Evolutionary conservation across 2,113 vertebrate species (phyloP).

Genomic region (Polypterus bichir): DNA sequence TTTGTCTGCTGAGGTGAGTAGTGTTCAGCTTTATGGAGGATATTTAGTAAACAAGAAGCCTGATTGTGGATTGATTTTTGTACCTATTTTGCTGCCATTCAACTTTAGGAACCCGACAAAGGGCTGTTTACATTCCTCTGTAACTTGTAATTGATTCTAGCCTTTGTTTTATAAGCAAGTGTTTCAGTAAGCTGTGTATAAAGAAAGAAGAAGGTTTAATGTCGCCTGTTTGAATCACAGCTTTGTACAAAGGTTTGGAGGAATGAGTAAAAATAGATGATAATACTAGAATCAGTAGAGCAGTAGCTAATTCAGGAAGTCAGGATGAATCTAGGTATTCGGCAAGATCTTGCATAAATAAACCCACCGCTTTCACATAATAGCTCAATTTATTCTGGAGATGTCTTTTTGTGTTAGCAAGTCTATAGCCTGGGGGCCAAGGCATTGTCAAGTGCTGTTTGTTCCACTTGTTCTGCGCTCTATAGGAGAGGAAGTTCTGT

Average conservation of each 20-base stretch:
- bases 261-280: background rate
- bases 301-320: conserved; percentile 9
- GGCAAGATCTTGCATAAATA: background rate
- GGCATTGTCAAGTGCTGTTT: conserved; percentile 6
- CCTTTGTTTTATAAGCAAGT: background rate
- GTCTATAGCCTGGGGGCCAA: background rate
- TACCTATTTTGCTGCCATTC: too few species aligned
- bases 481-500: background rate
- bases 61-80: too few species aligned
- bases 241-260: background rate
- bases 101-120: background rate
- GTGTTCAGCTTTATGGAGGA: too few species aligned
- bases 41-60: too few species aligned
- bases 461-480: background rate
- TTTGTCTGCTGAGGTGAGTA: too few species aligned
- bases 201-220: background rate
- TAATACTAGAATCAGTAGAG: background rate
- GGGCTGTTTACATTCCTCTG: background rate
- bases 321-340: background rate
- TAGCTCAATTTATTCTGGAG: background rate
- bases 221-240: background rate
- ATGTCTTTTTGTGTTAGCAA: background rate
- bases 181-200: background rate
- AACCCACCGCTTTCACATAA: conserved; percentile 1
- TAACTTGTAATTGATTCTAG: background rate